Base-by-base conservation (phyloP, 1,140 invertebrate genomes). In the Fopius arisanus region DNA sequence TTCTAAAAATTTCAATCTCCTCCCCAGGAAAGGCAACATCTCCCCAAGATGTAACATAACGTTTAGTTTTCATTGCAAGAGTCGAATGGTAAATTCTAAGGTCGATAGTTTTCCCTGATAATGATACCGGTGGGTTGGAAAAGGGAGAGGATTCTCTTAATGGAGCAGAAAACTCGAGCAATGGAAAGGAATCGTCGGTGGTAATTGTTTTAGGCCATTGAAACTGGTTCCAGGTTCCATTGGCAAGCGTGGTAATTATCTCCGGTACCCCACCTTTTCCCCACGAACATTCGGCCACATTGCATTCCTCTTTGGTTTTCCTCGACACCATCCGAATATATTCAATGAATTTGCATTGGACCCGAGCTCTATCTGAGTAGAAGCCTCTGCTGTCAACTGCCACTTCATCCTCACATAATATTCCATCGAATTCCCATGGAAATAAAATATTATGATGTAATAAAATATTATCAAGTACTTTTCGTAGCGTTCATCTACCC, bases 171-270 rank as follows among this genome's bases (percentile, higher is more conserved):
- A 79, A 80, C 74, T 78, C 74, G 74, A 73, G 75, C 67, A 76
- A 80, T 81, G 74, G 80, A 78, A 79, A 78, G 75, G 76, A 82
- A 81, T 79, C 71, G 78, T 70, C 72, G 74, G 31, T 70, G 73
- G 79, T 80, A 81, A 82, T 80, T 82, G 80, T 82, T 82, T 81
- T 69, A 73, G 69, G 69, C 72, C 77, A 80, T 70, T 79, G 68
- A 70, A 79, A 79, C 54, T 72, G 54, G 62, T 28, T 51, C 7
- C 2, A 3, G 54, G 23, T 59, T 3, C 62, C 28, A 31, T 65
- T 65, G 33, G 51, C 41, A 75, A 72, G 59, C 59, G 54, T 21
- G 54, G 73, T 82, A 81, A 82, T 82, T 80, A 78, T 79, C 75
- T 77, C 65, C 66, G 48, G 63, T 68, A 21, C 43, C 29, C 31